A percentile compares a stretch with the other conserved stretches of the same genome.
These are phyloP conservation scores for Platyscapa corneri DNA, from an alignment of 1,140 invertebrate genomes.

Conservation along the genomic window DNA sequence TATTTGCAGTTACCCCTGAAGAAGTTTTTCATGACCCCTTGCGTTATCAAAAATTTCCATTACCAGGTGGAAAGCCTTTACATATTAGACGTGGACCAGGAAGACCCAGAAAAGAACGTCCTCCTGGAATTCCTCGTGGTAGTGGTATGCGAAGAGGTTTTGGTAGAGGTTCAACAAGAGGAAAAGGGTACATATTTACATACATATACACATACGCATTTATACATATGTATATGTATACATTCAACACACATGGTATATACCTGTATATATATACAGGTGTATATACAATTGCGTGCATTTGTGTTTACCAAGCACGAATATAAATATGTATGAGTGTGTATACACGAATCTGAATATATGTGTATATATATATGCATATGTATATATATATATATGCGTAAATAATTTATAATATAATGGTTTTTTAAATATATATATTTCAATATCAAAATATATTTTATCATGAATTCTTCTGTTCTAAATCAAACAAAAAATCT, in stretches of 20 bases:
- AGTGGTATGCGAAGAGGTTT: conserved; percentile 66
- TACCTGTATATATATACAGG: no score
- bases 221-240: not conserved
- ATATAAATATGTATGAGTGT: not conserved
- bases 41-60: conserved; percentile 70
- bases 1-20: conserved; percentile 66
- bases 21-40: conserved; percentile 71
- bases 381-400: not conserved
- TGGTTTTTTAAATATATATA: not conserved
- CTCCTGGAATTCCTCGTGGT: conserved; percentile 65
- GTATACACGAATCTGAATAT: not conserved
- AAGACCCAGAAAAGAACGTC: conserved; percentile 81
- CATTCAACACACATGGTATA: no score
- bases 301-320: no score
- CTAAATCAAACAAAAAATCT: no score
- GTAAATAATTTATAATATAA: not conserved
- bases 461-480: no score
- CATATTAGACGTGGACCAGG: conserved; percentile 81
- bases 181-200: conserved; percentile 66
- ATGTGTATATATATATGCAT: not conserved
- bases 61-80: conserved; percentile 76
- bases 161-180: conserved; percentile 68
- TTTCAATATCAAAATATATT: not conserved
- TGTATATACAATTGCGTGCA: no score
- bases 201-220: not conserved